Evolutionary conservation across 2,888 invertebrate genomes (phyloP), one percentile per base, ranked within the genome.

Genomic region (Lymantria dispar): DNA sequence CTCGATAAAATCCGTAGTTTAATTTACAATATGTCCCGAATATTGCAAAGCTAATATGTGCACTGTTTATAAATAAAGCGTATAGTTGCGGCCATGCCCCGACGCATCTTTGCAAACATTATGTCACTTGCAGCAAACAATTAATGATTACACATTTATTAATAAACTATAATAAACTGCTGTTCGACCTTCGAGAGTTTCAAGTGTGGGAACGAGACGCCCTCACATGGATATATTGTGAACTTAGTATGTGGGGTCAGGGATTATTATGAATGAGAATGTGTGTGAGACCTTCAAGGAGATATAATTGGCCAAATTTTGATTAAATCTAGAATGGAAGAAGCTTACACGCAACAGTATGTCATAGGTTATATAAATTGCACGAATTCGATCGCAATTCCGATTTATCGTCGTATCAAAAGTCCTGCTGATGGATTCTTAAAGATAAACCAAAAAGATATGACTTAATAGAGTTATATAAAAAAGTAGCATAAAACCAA

Each of bases 91-190:
- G 57, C 70, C 75, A 71, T 73, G 75, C 62, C 56, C 59, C 14
- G 47, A 56, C 62, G 66, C 74, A 71, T 71, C 70, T 69, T 64
- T 60, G 67, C 68, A 67, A 73, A 72, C 64, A 68, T 66, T 62
- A 66, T 67, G 60, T 64, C 67, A 67, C 56, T 58, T 45, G 45
- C 14, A 47, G 39, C 38, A 54, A 41, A 49, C 52, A 52, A 61
- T 57, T 53, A 57, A 64, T 56, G 50, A 51, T 53, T 52, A 40
- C 7, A 43, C 48, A 50, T 56, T 67, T 60, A 62, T 64, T 58
- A 62, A 64, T 66, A 62, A 56, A 50, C 52, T 55, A 45, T 46
- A 38, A 3, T 1, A 40, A 14, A 40, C 14, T 40, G 39, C 14
- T 37, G 39, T 39, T 3, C 7, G 40, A 40, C 40, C 40, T 40